Evolutionary conservation across 53 echinoderm and acorn worm species (phyloP).

Genomic region (Temnopleurus reevesii): DNA sequence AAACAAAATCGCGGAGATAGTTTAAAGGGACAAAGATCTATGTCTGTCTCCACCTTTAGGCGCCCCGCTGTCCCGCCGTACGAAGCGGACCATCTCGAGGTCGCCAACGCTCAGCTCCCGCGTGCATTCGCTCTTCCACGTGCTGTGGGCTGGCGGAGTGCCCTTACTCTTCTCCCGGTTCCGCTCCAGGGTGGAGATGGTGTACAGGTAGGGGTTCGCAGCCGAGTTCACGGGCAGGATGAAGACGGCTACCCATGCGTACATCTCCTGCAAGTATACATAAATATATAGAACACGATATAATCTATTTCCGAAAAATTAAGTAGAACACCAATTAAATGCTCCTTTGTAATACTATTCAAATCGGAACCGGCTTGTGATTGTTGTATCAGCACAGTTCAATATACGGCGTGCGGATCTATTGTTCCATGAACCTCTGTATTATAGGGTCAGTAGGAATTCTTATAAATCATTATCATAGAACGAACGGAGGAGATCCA

Average conservation of each 20-base stretch:
- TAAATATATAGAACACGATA: not conserved
- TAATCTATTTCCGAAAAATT: not conserved
- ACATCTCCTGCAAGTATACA: conserved; percentile 89
- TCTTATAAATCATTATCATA: too few species aligned
- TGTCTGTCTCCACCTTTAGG: conserved; percentile 63
- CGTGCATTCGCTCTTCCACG: conserved; percentile 88
- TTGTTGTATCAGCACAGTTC: too few species aligned
- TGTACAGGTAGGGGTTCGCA: conserved; percentile 93
- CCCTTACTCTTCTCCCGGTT: conserved; percentile 75
- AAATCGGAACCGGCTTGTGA: too few species aligned
- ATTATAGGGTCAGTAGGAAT: too few species aligned
- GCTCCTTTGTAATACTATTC: not conserved
- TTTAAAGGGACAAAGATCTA: too few species aligned
- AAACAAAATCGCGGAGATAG: too few species aligned
- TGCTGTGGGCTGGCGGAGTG: conserved; percentile 64
- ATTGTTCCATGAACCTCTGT: too few species aligned
- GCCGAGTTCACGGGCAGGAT: conserved; percentile 94
- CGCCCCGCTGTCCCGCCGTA: conserved; percentile 63
- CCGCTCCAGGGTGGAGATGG: conserved; percentile 90
- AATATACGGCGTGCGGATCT: too few species aligned
- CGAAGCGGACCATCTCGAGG: conserved; percentile 82
- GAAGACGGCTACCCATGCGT: conserved; percentile 91
- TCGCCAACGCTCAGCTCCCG: conserved; percentile 85
- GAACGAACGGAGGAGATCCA: too few species aligned
- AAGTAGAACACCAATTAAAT: not conserved